Percentiles rank a stretch among this genome's conserved stretches.
Conservation (phyloP, 2,113 vertebrate species). For the Casuarius casuarius region DNA sequence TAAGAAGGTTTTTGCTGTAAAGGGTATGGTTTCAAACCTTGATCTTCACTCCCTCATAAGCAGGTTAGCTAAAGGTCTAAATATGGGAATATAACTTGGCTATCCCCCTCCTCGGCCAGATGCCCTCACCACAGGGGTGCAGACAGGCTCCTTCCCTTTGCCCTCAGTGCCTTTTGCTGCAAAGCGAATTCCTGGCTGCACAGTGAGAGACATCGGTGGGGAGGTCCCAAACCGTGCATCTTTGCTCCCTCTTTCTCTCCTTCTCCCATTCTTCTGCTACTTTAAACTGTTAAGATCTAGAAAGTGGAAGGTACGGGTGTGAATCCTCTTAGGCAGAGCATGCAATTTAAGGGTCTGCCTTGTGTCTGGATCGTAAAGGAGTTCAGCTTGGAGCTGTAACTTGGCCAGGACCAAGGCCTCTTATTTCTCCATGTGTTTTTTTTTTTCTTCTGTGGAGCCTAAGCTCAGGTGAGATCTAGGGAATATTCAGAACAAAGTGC, state of each 20-base stretch:
- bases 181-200: not conserved
- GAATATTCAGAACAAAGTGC: not conserved
- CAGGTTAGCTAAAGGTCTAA: not conserved
- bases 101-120: not conserved
- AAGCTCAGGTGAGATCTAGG: slow-evolving; percentile 36
- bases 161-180: not conserved
- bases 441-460: not conserved
- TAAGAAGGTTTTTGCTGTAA: not conserved
- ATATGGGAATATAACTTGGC: not conserved
- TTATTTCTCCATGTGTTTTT: not conserved
- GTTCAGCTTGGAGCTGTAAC: not conserved
- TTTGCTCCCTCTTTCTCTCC: not conserved
- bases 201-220: not conserved
- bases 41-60: not conserved
- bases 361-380: not conserved
- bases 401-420: not conserved
- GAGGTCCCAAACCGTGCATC: not conserved
- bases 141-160: not conserved
- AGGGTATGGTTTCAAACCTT: not conserved
- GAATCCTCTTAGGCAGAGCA: not conserved
- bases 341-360: not conserved
- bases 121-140: not conserved
- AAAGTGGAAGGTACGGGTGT: rapidly evolving
- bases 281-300: not conserved
- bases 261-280: not conserved